phyloP scores from a whole-genome alignment of 2,888 invertebrate genomes.

The Gonocerus acuteangulatus region DNA sequence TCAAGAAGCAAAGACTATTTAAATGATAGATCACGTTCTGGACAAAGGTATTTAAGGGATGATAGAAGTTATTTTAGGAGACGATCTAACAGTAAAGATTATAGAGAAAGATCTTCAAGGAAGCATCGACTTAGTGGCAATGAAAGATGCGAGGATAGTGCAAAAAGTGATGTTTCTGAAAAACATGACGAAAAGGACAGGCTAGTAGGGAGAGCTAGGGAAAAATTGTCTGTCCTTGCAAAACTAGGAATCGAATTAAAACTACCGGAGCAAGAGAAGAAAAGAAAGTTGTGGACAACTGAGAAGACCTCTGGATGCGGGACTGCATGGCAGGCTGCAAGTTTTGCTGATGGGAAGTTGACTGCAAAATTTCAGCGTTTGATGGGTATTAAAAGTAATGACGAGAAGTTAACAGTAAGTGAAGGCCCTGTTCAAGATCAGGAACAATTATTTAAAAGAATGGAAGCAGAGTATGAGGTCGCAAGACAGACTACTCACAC shows the following conservation, averaged over 20 bases:
- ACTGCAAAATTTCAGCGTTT: constrained; percentile 91
- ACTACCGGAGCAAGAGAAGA: background rate
- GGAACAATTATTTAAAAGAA: constrained; percentile 81
- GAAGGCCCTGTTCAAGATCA: constrained; percentile 41
- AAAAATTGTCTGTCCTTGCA: background rate
- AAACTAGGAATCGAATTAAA: background rate
- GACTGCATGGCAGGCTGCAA: constrained; percentile 65
- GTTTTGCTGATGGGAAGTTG: constrained; percentile 83
- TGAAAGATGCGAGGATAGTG: too few species aligned
- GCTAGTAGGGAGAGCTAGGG: background rate
- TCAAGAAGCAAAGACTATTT: too few species aligned
- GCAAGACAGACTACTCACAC: constrained; percentile 93
- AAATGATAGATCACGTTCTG: too few species aligned
- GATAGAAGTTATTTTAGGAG: too few species aligned
- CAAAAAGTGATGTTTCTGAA: too few species aligned
- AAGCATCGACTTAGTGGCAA: too few species aligned
- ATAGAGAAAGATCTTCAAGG: too few species aligned
- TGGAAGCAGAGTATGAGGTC: constrained; percentile 95
- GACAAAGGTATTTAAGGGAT: too few species aligned
- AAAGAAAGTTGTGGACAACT: constrained; percentile 3
- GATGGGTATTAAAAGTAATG: constrained; percentile 78
- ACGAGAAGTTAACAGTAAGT: background rate
- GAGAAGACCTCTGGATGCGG: constrained; percentile 8
- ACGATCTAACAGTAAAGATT: too few species aligned
- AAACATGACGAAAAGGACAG: background rate